Evolutionary conservation across 2,888 invertebrate species (phyloP), one percentile per base, ranked within the genome.

Genomic region (Apomyelois bistriatella): DNA sequence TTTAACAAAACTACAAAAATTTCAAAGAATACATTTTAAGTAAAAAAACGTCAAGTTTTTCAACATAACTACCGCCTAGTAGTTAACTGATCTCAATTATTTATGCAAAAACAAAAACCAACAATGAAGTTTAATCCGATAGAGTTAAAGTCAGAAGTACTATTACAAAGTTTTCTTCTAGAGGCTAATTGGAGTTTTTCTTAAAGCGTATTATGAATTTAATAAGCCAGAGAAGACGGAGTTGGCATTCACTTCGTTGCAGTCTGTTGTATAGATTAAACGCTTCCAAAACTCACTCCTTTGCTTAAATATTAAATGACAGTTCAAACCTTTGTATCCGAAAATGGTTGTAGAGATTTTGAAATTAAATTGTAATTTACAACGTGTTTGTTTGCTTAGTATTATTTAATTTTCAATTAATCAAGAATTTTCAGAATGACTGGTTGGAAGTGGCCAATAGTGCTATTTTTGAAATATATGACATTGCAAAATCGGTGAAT

Each of bases 151-250:
- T 52, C 37, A 53, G 56, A 61, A 65, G 58, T 64, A 67, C 64
- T 66, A 64, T 56, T 36, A 52, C 53, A 52, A 63, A 59, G 59
- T 62, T 65, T 65, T 59, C 50, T 53, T 56, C 58, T 60, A 49
- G 59, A 54, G 61, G 65, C 68, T 72, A 74, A 74, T 74, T 72
- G 66, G 66, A 68, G 64, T 72, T 74, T 74, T 70, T 71, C 65
- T 72, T 63, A 58, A 17, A 49, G 47, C 47, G 53, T 53, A 53
- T 69, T 71, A 74, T 73, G 60, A 70, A 74, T 69, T 72, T 71
- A 72, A 76, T 72, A 72, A 72, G 66, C 65, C 64, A 46, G 16
- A 57, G 60, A 61, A 58, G 59, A 53, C 48, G 42, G 60, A 72
- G 62, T 70, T 69, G 60, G 62, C 64, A 65, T 57, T 63, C 58